Conservation (phyloP, 2,888 invertebrate species). For the Antheraea yamamai region DNA sequence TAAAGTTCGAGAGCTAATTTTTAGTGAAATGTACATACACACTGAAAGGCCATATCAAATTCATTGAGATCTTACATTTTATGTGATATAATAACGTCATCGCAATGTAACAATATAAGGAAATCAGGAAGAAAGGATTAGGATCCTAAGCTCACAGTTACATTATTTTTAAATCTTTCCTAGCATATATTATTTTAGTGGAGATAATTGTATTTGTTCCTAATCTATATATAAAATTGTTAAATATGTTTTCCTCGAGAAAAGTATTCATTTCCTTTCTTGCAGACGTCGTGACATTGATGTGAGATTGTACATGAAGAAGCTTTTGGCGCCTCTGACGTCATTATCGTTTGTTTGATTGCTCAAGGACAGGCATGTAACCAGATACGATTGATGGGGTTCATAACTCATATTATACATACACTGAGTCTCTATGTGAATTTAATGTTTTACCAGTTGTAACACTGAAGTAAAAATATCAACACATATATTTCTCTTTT, state of each 20-base stretch:
- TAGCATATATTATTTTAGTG: background rate
- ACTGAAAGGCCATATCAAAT: too few relatives aligned
- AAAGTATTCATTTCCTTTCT: slow-evolving; percentile 41
- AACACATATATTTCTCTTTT: too few relatives aligned
- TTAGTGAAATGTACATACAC: too few relatives aligned
- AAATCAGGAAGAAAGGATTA: too few relatives aligned
- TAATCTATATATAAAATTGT: too few relatives aligned
- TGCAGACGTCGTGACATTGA: slow-evolving; percentile 46
- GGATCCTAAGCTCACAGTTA: background rate
- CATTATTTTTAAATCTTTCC: background rate
- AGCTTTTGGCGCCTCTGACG: slow-evolving; percentile 47
- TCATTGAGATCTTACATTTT: too few relatives aligned
- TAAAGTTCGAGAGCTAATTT: too few relatives aligned
- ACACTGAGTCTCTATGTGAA: too few relatives aligned
- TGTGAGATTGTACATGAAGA: slow-evolving; percentile 51
- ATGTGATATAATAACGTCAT: too few relatives aligned
- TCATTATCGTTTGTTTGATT: slow-evolving; percentile 69
- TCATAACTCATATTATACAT: background rate
- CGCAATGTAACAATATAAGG: too few relatives aligned
- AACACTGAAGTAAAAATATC: too few relatives aligned
- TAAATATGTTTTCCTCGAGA: slow-evolving; percentile 45
- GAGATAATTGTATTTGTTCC: slow-evolving; percentile 24
- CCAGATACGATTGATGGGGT: background rate
- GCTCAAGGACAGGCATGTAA: slow-evolving; percentile 54
- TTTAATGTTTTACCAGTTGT: background rate